Evolutionary conservation across 2,888 invertebrate species (phyloP).

Genomic region (Xanthia icteritia): DNA sequence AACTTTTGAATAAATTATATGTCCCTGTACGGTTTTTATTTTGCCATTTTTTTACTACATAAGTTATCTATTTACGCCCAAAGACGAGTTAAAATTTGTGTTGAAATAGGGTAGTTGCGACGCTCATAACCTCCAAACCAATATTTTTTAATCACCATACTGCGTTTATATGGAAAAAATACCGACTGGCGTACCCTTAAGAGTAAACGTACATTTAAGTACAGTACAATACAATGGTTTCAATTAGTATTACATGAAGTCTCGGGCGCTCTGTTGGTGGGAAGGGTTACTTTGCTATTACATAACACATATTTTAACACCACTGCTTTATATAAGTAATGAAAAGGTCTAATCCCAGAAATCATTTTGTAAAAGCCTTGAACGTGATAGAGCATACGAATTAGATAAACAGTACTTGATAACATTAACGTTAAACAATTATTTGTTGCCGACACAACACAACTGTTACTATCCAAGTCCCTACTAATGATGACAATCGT

Average conservation of each 20-base stretch:
- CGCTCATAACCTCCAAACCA: too few relatives aligned
- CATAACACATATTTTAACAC: slow-evolving; percentile 23
- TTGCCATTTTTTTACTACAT: too few relatives aligned
- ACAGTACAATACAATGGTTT: slow-evolving; percentile 9
- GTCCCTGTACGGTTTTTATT: too few relatives aligned
- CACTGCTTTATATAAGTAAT: not conserved
- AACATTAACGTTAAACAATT: slow-evolving; percentile 26
- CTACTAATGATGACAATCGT: slow-evolving; percentile 54
- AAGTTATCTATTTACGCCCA: too few relatives aligned
- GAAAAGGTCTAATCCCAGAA: too few relatives aligned
- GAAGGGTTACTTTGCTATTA: slow-evolving; percentile 12
- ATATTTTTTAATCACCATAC: too few relatives aligned
- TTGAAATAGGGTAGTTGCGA: too few relatives aligned
- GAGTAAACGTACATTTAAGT: not conserved
- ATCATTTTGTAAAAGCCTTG: slow-evolving; percentile 1
- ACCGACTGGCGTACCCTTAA: not conserved
- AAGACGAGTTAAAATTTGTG: too few relatives aligned
- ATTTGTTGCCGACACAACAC: slow-evolving; percentile 10
- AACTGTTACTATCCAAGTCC: slow-evolving; percentile 43
- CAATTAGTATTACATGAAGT: slow-evolving; percentile 13
- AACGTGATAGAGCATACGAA: slow-evolving; percentile 49
- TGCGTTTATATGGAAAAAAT: too few relatives aligned
- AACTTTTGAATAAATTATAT: too few relatives aligned
- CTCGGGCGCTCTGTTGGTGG: not conserved
- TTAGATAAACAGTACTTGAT: slow-evolving; percentile 16